A percentile compares a stretch with the other conserved stretches of the same genome.
These are phyloP conservation scores for Triplophysa siluroides DNA, from an alignment of 2,113 vertebrate species.

Conservation along the genomic window DNA sequence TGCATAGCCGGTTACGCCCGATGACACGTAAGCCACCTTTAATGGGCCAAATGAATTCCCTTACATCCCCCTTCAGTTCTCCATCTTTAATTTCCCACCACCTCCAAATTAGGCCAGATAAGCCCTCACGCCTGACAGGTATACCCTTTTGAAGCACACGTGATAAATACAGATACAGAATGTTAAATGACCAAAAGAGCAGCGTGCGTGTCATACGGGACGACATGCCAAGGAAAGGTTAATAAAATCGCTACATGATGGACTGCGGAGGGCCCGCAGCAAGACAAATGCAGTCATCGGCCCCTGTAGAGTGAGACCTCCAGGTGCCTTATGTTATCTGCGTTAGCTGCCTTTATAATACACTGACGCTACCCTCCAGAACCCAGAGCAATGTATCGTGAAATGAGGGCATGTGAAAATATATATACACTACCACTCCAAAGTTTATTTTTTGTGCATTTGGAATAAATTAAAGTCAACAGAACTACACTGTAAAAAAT, in stretches of 20 bases:
- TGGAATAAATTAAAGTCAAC: too few species aligned
- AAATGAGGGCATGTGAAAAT: conserved; percentile 18
- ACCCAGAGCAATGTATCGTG: background rate
- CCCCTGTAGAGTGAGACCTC: conserved; percentile 29
- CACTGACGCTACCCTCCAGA: background rate
- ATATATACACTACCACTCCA: background rate
- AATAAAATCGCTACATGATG: conserved; percentile 55
- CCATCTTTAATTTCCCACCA: conserved; percentile 45
- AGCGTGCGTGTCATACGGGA: conserved; percentile 3
- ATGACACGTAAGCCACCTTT: background rate
- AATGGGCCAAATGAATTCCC: conserved; percentile 4
- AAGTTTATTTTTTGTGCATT: too few species aligned
- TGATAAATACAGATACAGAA: conserved; percentile 19
- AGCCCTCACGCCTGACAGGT: background rate
- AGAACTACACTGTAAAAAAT: too few species aligned
- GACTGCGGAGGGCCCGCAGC: conserved; percentile 27
- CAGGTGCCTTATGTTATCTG: conserved; percentile 28
- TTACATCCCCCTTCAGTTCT: background rate
- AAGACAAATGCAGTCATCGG: conserved; percentile 35
- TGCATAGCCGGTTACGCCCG: background rate
- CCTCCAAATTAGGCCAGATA: conserved; percentile 58
- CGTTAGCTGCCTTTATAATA: background rate
- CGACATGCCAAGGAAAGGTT: conserved; percentile 49
- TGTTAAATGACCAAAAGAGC: conserved; percentile 11
- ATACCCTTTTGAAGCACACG: conserved; percentile 7